Evolutionary conservation across 2,113 vertebrate species (phyloP).

Genomic region (Saguinus midas): DNA sequence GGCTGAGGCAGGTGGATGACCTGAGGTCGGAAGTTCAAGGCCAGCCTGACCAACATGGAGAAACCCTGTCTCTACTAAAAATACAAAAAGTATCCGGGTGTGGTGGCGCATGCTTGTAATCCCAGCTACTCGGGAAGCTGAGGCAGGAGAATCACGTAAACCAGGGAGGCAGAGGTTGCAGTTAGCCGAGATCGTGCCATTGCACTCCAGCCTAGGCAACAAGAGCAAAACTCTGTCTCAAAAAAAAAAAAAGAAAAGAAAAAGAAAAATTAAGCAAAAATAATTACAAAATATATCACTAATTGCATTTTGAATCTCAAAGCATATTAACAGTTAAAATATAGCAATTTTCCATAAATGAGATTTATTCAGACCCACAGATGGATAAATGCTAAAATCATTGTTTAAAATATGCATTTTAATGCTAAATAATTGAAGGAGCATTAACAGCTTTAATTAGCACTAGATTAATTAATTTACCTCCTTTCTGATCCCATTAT

Average conservation of each 20-base stretch:
- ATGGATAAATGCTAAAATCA: background rate
- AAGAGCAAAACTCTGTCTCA: too few species aligned
- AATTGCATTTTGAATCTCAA: background rate
- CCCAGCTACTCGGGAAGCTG: too few species aligned
- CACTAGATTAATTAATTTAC: background rate
- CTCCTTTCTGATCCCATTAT: background rate
- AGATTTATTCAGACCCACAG: background rate
- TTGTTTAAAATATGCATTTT: background rate
- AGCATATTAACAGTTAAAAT: background rate
- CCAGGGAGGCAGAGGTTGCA: too few species aligned
- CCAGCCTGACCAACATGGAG: too few species aligned
- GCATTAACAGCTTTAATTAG: background rate
- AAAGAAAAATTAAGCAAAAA: background rate
- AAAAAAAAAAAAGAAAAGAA: background rate
- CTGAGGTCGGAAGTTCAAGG: too few species aligned
- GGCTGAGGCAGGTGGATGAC: too few species aligned
- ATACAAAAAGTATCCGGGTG: too few species aligned
- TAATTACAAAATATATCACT: background rate
- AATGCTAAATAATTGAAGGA: slow-evolving; percentile 23
- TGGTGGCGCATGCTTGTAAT: too few species aligned
- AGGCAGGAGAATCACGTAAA: too few species aligned
- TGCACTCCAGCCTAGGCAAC: too few species aligned
- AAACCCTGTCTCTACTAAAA: too few species aligned
- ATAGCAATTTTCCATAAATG: background rate
- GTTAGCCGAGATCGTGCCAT: too few species aligned